Evolutionary conservation across 2,113 vertebrate genomes (phyloP).

Genomic region (Stegostoma tigrinum): DNA sequence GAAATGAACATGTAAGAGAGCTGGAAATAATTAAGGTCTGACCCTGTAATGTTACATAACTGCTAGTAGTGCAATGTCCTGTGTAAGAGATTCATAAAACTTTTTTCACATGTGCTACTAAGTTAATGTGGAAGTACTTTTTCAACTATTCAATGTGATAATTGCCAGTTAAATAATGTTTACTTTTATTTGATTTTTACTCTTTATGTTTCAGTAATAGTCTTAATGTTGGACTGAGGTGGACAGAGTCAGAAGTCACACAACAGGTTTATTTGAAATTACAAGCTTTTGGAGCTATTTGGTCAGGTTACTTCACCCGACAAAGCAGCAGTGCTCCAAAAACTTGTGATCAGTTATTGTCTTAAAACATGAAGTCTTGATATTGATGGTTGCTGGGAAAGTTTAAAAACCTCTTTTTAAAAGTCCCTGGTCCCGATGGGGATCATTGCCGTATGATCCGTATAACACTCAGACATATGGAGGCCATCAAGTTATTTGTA

Average conservation of each 20-base stretch:
- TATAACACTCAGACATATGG: constrained; percentile 11
- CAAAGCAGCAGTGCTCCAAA: no score
- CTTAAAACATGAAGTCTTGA: neutral
- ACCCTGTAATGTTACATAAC: neutral
- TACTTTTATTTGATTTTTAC: neutral
- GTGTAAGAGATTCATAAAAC: no score
- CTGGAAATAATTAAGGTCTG: neutral
- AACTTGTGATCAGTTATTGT: neutral
- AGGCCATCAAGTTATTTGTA: constrained; percentile 4
- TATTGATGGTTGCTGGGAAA: neutral
- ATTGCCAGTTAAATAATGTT: neutral
- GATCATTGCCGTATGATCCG: neutral
- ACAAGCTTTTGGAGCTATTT: no score
- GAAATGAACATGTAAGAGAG: neutral
- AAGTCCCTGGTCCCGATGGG: neutral
- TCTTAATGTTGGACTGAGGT: no score
- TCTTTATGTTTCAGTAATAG: neutral
- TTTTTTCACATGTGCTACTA: neutral
- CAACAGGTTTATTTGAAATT: no score
- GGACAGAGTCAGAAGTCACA: no score
- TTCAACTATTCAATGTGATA: neutral
- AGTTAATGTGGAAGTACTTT: neutral
- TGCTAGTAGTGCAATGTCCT: neutral
- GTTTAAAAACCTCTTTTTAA: neutral
- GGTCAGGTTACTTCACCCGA: no score